Evolutionary conservation across 2,797 vertebrate species (phyloP).

Genomic region (Gallirallus australis): DNA sequence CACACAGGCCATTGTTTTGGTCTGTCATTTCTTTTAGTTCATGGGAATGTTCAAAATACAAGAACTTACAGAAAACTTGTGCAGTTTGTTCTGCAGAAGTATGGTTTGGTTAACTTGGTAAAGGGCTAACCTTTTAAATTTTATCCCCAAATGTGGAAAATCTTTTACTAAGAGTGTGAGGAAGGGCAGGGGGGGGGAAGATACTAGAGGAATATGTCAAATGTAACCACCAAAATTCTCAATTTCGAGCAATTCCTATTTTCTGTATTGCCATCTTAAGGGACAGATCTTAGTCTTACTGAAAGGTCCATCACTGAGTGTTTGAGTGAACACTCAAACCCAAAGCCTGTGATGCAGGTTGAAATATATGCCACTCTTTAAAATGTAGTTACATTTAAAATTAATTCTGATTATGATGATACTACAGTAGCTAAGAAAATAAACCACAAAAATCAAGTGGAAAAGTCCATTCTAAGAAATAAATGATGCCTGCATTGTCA

Average conservation of each 20-base stretch:
- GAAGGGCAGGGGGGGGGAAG: background rate
- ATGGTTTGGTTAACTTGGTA: background rate
- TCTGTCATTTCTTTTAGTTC: background rate
- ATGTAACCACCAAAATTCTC: background rate
- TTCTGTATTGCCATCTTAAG: background rate
- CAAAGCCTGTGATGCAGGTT: background rate
- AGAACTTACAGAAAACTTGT: background rate
- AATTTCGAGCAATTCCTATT: background rate
- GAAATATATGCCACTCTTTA: background rate
- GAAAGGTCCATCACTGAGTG: background rate
- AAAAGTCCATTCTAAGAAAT: background rate
- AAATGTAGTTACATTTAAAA: background rate
- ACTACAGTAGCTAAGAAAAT: background rate
- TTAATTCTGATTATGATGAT: background rate
- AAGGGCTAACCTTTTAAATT: background rate
- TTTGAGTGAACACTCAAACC: background rate
- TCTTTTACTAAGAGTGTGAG: background rate
- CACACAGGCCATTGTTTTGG: background rate
- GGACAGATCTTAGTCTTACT: background rate
- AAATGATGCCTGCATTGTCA: background rate
- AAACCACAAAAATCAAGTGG: background rate
- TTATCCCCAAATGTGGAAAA: background rate
- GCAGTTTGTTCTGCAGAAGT: background rate
- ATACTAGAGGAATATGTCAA: background rate
- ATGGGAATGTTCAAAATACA: background rate